Conservation (phyloP, 53 echinoderm and acorn worm species). For the Echinometra lucunter region DNA sequence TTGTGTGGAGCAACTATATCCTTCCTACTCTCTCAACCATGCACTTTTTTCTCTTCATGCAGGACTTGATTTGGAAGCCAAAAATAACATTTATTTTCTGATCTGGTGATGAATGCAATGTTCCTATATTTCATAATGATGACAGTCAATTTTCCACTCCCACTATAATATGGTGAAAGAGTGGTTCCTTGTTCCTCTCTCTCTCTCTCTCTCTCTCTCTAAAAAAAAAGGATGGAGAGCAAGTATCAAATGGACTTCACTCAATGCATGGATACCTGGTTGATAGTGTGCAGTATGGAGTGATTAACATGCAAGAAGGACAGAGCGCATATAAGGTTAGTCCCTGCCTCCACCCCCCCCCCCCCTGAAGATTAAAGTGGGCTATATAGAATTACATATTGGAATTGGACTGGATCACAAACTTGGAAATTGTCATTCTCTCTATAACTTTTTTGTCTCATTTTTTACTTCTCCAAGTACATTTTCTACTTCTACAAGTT, state of each 20-base stretch:
- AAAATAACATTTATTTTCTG: slow-evolving; percentile 59
- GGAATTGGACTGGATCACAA: too few species aligned
- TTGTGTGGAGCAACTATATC: not conserved
- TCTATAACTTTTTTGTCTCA: too few species aligned
- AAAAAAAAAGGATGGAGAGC: not conserved
- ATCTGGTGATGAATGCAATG: not conserved
- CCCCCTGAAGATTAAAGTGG: not conserved
- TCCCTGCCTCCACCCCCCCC: not conserved
- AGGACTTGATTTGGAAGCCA: slow-evolving; percentile 4
- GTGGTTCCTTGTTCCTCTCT: not conserved
- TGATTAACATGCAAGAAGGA: not conserved
- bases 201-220: too few species aligned
- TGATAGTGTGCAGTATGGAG: not conserved
- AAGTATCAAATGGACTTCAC: not conserved
- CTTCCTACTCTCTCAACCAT: slow-evolving; percentile 40
- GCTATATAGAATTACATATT: too few species aligned
- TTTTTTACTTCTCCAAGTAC: too few species aligned
- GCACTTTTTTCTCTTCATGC: slow-evolving; percentile 19
- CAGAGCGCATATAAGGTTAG: not conserved
- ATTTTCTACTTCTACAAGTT: too few species aligned
- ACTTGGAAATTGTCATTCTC: too few species aligned
- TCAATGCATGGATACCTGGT: not conserved
- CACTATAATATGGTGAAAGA: not conserved
- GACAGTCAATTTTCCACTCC: slow-evolving; percentile 54
- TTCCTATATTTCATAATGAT: slow-evolving; percentile 5